Evolutionary conservation across 1,140 invertebrate genomes (phyloP), one percentile per base, ranked within the genome.

Genomic region (Periplaneta americana): DNA sequence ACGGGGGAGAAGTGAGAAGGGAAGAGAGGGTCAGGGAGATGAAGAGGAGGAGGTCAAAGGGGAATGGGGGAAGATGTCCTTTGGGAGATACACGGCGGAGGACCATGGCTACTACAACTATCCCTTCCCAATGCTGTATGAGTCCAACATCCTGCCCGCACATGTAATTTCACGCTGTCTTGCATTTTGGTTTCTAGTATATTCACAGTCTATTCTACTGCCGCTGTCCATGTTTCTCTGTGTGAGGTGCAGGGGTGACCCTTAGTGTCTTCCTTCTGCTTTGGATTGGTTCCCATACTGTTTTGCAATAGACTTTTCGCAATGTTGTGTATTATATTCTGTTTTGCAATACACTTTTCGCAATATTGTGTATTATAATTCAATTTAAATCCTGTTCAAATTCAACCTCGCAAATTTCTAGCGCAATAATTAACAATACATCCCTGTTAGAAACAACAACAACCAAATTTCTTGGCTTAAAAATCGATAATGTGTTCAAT

Each of bases 131-230:
- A 28, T 66, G 48, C 13, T 66, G 39, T 18, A 48, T 48, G 39
- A 48, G 15, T 15, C 39, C 39, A 48, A 15, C 13, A 48, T 1
- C n/a, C 39, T 35, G 76, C 76, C 76, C 76, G 76, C 76, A 78
- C 76, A 78, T 37, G 34, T 37, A 78, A 37, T 78, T 78, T 78
- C 76, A 78, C 76, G 76, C 76, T 78, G 76, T 28, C 34, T 78
- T 78, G 76, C 76, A 36, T 78, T 28, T 78, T 78, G 76, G 76
- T 78, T 78, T 78, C 76, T 78, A 78, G 76, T 78, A 78, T 78
- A 78, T 78, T 78, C 76, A 78, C 34, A 36, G 48, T 66, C 48
- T 66, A 28, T n/a, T n/a, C 48, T 66, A n/a, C n/a, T n/a, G 48
- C 48, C 28, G 28, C 48, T 66, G 48, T 66, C 48, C 35, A 28